These are phyloP conservation scores for Semnornis frantzii DNA, from an alignment of 2,113 vertebrate genomes.

Conservation along the genomic window DNA sequence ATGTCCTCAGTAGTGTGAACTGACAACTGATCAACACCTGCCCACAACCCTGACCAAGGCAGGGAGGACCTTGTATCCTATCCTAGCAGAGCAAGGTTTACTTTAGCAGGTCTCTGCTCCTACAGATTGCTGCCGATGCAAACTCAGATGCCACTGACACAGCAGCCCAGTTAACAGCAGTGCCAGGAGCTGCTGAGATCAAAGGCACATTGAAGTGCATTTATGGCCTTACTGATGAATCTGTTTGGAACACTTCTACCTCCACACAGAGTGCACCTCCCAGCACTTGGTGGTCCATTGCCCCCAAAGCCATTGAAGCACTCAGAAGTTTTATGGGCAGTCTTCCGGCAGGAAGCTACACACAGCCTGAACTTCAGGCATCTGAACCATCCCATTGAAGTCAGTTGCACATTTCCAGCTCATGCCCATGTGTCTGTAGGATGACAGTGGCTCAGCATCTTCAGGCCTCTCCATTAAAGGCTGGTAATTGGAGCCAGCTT, in stretches of 20 bases:
- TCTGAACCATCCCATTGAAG: slow-evolving; percentile 5
- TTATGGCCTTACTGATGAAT: neutral
- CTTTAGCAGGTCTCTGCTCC: neutral
- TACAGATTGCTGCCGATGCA: neutral
- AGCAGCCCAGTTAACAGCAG: neutral
- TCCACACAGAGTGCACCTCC: neutral
- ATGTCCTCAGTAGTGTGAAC: neutral
- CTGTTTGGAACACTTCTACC: neutral
- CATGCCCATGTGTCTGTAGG: neutral
- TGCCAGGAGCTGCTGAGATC: neutral
- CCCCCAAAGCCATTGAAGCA: neutral
- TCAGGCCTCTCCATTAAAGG: neutral
- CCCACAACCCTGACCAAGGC: neutral
- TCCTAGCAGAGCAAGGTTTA: neutral
- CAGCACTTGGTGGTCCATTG: rapidly evolving
- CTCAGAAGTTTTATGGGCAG: slow-evolving; percentile 18
- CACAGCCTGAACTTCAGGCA: neutral
- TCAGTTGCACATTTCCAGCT: neutral
- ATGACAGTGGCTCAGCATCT: neutral
- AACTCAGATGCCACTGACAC: neutral
- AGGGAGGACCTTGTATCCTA: neutral
- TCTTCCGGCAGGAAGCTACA: neutral
- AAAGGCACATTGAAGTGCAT: neutral
- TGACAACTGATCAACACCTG: neutral
- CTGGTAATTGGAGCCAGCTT: slow-evolving; percentile 16